Evolutionary conservation across 2,113 vertebrate genomes (phyloP), one percentile per base, ranked within the genome.

Genomic region (Oxyura jamaicensis): DNA sequence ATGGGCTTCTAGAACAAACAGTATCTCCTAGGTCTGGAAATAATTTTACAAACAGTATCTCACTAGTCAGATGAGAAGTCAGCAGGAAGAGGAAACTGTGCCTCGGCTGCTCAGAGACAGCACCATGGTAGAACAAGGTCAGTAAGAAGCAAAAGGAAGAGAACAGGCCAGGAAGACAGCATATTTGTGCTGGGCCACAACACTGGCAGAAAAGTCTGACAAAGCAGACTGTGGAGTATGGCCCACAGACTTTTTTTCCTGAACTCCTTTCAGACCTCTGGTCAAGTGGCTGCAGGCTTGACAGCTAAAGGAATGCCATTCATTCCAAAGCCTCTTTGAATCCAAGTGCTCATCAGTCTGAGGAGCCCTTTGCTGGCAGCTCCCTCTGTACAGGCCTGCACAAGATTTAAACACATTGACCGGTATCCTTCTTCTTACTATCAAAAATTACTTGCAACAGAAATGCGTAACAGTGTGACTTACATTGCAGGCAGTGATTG

Each of bases 401-500:
- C 46, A 3, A 81, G 46, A 71, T 59, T 62, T 25, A 59, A 68
- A 67, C 39, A 20, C 20, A 7, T 8, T 35, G 82, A 19, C 65
- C 10, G 16, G 22, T 62, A 58, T 17, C 46, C 46, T 67, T 55
- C 46, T 67, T 55, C 60, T 85, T 12, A 1, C 42, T 53, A 3
- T 60, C 19, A 55, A 44, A 59, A 79, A 15, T 2, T 10, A 19
- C 0, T 0, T 9, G 31, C n/a, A 59, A 29, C 66, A 83, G 66
- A 50, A 75, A 56, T 1, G 0, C 3, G 6, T 3, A n/a, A 50
- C 0, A 0, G 33, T 8, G 25, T 1, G 4, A 55, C 18, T 8
- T 31, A 55, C 18, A 2, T 0, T 42, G 58, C n/a, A 71, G 56
- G n/a, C 26, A 4, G 60, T 22, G 41, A 53, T 5, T 41, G 58